Evolutionary conservation across 2,888 invertebrate species (phyloP), one percentile per base, ranked within the genome.

Genomic region (Stomorhina lunata): DNA sequence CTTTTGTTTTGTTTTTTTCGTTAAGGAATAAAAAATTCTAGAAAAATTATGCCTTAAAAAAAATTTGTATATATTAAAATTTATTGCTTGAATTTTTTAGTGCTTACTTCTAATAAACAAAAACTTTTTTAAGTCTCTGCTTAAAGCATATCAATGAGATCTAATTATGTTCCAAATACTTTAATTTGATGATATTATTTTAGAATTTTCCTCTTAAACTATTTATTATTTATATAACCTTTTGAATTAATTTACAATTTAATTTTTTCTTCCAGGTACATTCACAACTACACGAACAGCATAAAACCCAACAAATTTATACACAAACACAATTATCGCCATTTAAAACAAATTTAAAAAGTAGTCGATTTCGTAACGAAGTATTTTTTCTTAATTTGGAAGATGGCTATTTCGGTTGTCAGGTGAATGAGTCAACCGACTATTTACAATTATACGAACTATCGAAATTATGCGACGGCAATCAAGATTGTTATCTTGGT

Each of bases 371-470:
- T 93, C 95, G 95, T 93, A 94, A 95, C 92, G 97, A 98, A 94
- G 95, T 97, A 92, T 98, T 98, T 94, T 97, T 98, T 93, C 94
- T 98, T 92, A 98, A 98, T 93, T 94, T 98, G 92, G 98, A 98
- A 93, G 97, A 98, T 93, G 98, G 98, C 91, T 98, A 97, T 92
- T 98, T 98, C 93, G 98, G 97, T 90, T 98, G 98, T 93, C 98
- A 98, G 94, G 97, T 98, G 89, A 98, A 98, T 94, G 97, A 96
- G 93, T 97, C 97, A 89, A 96, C 96, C 90, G 97, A 97, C 92
- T 95, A 98, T 91, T 93, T 98, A 92, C 98, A 98, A 94, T 93
- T 98, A 91, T 96, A 97, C 93, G 97, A 98, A 94, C 93, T 98
- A 92, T 97, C 97, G 87, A 97, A 96, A 93, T 93, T 98, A 90